phyloP scores from a whole-genome alignment of 2,888 invertebrate genomes.

The Anorthoa munda region DNA sequence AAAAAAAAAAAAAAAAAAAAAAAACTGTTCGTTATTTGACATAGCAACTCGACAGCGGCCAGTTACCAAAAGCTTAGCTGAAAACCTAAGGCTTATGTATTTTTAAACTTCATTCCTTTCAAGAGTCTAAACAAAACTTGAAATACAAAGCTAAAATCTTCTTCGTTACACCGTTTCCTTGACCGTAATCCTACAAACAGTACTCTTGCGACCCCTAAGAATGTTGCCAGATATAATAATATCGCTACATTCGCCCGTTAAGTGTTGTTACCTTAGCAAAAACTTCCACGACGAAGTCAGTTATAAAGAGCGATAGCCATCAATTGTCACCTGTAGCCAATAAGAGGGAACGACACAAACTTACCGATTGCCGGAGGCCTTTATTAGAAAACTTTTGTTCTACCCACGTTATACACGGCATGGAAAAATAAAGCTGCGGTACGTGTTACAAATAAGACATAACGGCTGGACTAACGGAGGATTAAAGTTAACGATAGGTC shows the following conservation, averaged over 20 bases:
- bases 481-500: slow-evolving; percentile 67
- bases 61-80: not conserved
- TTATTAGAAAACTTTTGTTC: slow-evolving; percentile 89
- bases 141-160: slow-evolving; percentile 24
- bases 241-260: slow-evolving; percentile 64
- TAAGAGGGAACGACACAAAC: slow-evolving; percentile 84
- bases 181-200: slow-evolving; percentile 35
- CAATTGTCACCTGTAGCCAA: slow-evolving; percentile 90
- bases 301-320: slow-evolving; percentile 87
- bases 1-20: too few species aligned
- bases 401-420: slow-evolving; percentile 74
- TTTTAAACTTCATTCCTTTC: slow-evolving; percentile 24
- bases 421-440: slow-evolving; percentile 87
- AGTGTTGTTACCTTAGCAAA: slow-evolving; percentile 67
- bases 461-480: slow-evolving; percentile 76
- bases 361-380: slow-evolving; percentile 84
- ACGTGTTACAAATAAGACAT: slow-evolving; percentile 89
- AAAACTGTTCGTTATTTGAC: slow-evolving; percentile 16
- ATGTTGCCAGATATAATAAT: slow-evolving; percentile 61
- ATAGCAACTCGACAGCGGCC: not conserved
- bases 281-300: slow-evolving; percentile 81
- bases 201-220: slow-evolving; percentile 33
- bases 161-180: slow-evolving; percentile 11
- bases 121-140: slow-evolving; percentile 11
- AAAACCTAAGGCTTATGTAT: slow-evolving; percentile 12